phyloP scores from a whole-genome alignment of 2,113 vertebrate species.

The Chaetodon auriga region DNA sequence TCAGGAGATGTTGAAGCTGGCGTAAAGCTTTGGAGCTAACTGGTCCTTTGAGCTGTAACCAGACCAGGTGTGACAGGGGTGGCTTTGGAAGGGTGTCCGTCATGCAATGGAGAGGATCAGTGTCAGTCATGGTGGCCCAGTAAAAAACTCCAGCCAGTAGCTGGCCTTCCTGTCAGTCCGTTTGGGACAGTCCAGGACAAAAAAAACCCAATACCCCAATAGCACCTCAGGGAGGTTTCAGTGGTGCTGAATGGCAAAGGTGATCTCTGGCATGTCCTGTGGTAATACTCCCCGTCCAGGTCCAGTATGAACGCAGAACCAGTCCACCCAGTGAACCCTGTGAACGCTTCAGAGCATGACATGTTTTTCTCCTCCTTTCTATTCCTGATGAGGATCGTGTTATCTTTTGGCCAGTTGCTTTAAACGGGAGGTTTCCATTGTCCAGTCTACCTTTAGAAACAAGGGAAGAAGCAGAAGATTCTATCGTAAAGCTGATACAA shows the following conservation, averaged over 20 bases:
- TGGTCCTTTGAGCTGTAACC: slow-evolving; percentile 56
- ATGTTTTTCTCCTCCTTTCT: slow-evolving; percentile 3
- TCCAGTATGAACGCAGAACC: slow-evolving; percentile 34
- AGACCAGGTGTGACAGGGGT: slow-evolving; percentile 57
- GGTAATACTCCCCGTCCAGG: slow-evolving; percentile 19
- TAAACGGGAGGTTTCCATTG: slow-evolving; percentile 6
- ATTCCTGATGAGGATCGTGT: slow-evolving; percentile 29
- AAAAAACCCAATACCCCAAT: slow-evolving; percentile 16
- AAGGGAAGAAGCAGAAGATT: slow-evolving; percentile 9
- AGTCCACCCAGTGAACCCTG: slow-evolving; percentile 14
- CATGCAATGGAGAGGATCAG: slow-evolving; percentile 11
- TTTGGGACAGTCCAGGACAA: slow-evolving; percentile 15
- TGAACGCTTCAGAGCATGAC: slow-evolving; percentile 10
- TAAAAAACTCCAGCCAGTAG: slow-evolving; percentile 37
- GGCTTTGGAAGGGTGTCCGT: slow-evolving; percentile 19
- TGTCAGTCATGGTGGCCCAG: slow-evolving; percentile 50
- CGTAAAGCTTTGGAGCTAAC: slow-evolving; percentile 48
- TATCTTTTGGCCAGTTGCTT: slow-evolving; percentile 19
- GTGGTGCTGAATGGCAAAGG: slow-evolving; percentile 1
- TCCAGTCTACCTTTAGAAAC: not conserved
- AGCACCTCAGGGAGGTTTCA: not conserved
- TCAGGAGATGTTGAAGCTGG: slow-evolving; percentile 47
- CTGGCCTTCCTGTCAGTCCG: slow-evolving; percentile 38
- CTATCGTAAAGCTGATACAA: slow-evolving; percentile 6
- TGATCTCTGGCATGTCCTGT: slow-evolving; percentile 21